Conservation (phyloP, 2,113 vertebrate species). For the Takifugu flavidus region DNA sequence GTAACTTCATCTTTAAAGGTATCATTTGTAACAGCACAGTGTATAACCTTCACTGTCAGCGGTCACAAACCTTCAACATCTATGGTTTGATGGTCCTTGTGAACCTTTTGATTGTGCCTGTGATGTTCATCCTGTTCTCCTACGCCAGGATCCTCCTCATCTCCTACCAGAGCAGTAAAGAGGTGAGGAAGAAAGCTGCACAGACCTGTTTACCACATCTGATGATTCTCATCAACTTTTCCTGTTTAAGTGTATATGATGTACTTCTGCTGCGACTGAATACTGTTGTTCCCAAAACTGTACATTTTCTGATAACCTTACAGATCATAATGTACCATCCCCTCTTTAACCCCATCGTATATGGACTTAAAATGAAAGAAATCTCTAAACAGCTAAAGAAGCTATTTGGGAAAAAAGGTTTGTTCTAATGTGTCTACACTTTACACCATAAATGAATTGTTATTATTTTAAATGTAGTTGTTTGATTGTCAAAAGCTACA, state of each 20-base stretch:
- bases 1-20: conserved; percentile 1
- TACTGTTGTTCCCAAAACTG: conserved; percentile 5
- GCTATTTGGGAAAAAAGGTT: not conserved
- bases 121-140: conserved; percentile 33
- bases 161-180: not conserved
- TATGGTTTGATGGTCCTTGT: not conserved
- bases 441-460: no score
- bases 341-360: conserved; percentile 35
- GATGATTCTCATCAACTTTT: conserved; percentile 12
- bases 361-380: conserved; percentile 28
- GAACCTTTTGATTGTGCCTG: not conserved
- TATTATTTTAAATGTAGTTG: no score
- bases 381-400: conserved; percentile 11
- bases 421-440: no score
- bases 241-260: conserved; percentile 12
- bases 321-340: conserved; percentile 21
- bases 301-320: conserved; percentile 29
- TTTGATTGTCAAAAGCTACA: no score
- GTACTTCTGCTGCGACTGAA: conserved; percentile 1
- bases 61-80: fast-evolving
- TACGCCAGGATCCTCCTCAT: conserved; percentile 33
- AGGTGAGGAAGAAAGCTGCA: conserved; percentile 28
- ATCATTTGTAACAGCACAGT: conserved; percentile 30
- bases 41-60: conserved; percentile 11
- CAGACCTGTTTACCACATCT: conserved; percentile 38